Base-by-base conservation (phyloP, 2,888 invertebrate genomes). In the Flexamia atlantica region DNA sequence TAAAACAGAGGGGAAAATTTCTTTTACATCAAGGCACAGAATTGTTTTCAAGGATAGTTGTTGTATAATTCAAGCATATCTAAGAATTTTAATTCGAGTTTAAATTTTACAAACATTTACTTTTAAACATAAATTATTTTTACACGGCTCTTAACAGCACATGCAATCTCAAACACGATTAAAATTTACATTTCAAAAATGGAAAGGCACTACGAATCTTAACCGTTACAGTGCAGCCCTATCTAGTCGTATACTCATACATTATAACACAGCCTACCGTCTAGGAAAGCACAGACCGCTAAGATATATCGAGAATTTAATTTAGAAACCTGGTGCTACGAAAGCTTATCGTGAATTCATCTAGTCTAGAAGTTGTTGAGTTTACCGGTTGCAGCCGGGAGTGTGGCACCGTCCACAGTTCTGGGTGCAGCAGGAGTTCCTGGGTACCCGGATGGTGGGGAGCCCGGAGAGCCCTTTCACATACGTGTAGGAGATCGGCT, bases 401-500 rank as follows among this genome's bases (percentile, higher is more conserved):
- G 79, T 53, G 76, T 76, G 76, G 50, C 76, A 76, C 1, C 76
- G 23, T 9, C 53, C 46, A 20, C 57, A 50, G 32, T 79, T 28
- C 30, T 50, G 50, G 57, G 20, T 25, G 32, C 79, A 57, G 20
- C 28, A 17, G n/a, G 23, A 28, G 46, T 64, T 82, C n/a, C 84
- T 85, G 36, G 96, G 96, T 28, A 96, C 94, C 88, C 96, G 92
- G 89, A 96, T 96, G 0, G 96, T 96, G 9, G 96, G 96, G 82
- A 96, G 90, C 12, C 96, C 96, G 10, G 96, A 96, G 86, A 96
- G 92, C 70, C 96, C 96, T 86, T 94, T 94, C 0, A 95, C 94
- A 90, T 96, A 97, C 10, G 95, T 95, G 90, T 96, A 96, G 0
- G 94, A 93, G 14, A 96, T 94, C 0, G 96, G 96, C 80, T 95